These are phyloP conservation scores for Albula glossodonta DNA, from an alignment of 2,113 vertebrate genomes.

Conservation along the genomic window DNA sequence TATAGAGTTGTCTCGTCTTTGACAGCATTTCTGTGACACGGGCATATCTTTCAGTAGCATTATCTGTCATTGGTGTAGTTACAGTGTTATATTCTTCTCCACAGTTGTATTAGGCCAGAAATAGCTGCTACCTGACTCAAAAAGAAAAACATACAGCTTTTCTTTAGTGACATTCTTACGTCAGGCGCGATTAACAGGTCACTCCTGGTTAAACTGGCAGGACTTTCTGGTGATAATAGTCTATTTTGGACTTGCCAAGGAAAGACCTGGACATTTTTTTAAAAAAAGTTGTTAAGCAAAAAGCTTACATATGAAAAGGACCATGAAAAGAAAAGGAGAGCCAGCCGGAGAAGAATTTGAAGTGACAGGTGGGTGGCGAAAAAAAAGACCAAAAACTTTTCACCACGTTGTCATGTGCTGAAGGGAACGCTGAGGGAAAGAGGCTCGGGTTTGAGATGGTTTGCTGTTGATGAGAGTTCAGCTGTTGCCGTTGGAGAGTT, in stretches of 20 bases:
- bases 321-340: neutral
- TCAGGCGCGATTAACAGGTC: neutral
- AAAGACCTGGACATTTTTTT: neutral
- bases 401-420: neutral
- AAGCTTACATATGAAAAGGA: neutral
- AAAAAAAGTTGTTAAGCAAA: neutral
- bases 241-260: neutral
- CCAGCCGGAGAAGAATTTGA: neutral
- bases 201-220: neutral
- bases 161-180: neutral
- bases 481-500: neutral
- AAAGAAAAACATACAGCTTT: neutral
- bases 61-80: neutral
- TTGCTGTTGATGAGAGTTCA: neutral
- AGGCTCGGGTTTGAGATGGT: neutral
- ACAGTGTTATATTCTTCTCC: neutral
- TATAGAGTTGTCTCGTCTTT: neutral
- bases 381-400: neutral
- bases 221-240: neutral
- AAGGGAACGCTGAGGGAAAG: constrained; percentile 3
- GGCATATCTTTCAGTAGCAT: neutral
- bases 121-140: neutral
- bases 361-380: neutral
- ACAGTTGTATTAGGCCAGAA: neutral
- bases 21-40: neutral